Evolutionary conservation across 2,797 vertebrate species (phyloP), one percentile per base, ranked within the genome.

Genomic region (Centropyge bicolor): DNA sequence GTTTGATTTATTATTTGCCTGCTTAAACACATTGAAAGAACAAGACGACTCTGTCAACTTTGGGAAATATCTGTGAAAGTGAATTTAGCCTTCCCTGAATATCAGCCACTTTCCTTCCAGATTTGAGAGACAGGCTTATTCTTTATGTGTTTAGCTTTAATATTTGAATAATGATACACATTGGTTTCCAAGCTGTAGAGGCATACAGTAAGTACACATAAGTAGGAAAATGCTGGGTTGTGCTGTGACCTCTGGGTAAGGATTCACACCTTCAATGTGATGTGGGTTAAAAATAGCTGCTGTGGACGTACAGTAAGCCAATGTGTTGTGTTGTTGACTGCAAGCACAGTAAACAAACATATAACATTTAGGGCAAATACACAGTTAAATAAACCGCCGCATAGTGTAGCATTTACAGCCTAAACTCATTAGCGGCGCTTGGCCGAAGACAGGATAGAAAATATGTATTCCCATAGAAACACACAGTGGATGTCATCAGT

Each of bases 401-500:
- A 57, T 70, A 54, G 8, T 49, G 16, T 36, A n/a, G 40, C n/a
- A 61, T 75, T 78, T 40, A 59, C 38, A 70, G 41, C 46, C 6
- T 40, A 7, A 70, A 70, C 22, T 51, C 35, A 38, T 71, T 17
- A 63, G 31, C 55, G 45, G 31, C 1, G 6, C 48, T 70, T 64
- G 27, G 71, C 57, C 63, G 38, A 56, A 55, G 68, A 40, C 51
- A 19, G 51, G 19, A 8, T 68, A 57, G 17, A 78, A 64, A 70
- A 62, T 31, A 40, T 61, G n/a, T 41, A 51, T 68, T 77, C 24
- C 46, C 61, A 64, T 74, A 63, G 57, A 75, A 75, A 74, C 24
- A 35, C 57, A 62, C 41, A 56, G 69, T 31, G 24, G n/a, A 63
- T 73, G 64, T 71, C 61, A 20, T 40, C 36, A 73, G 55, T 38